These are phyloP conservation scores for Cinara cedri DNA, from an alignment of 2,888 invertebrate genomes.

Conservation along the genomic window DNA sequence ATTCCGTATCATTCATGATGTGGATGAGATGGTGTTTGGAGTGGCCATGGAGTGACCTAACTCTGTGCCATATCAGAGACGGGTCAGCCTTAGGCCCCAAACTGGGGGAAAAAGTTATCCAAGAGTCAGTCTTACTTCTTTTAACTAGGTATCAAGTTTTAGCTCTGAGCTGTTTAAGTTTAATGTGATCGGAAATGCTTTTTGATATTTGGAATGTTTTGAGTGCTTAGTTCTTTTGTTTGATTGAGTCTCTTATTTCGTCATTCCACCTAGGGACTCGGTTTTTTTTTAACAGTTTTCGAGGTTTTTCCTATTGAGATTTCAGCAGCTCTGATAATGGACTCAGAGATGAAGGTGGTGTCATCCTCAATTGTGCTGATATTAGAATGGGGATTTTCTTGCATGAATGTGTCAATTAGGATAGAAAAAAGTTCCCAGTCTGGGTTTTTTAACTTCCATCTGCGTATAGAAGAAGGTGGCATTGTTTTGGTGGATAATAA, in stretches of 20 bases:
- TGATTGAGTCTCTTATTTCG: constrained; percentile 8
- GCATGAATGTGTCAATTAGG: no score
- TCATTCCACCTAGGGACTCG: not conserved
- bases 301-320: not conserved
- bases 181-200: not conserved
- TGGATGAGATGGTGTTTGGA: not conserved
- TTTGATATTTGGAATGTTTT: no score
- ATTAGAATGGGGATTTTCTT: no score
- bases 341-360: not conserved
- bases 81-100: not conserved
- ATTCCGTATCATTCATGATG: not conserved
- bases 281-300: not conserved
- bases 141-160: constrained; percentile 13
- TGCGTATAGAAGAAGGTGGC: no score
- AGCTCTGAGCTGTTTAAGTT: constrained; percentile 9
- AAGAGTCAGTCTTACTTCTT: not conserved
- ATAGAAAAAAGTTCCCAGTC: no score
- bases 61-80: not conserved
- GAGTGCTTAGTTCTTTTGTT: constrained; percentile 6
- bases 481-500: no score
- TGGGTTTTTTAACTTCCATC: no score
- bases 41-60: not conserved
- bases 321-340: not conserved
- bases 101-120: not conserved
- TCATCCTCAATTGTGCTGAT: no score